Evolutionary conservation across 2,113 vertebrate genomes (phyloP).

Genomic region (Otocyon megalotis): DNA sequence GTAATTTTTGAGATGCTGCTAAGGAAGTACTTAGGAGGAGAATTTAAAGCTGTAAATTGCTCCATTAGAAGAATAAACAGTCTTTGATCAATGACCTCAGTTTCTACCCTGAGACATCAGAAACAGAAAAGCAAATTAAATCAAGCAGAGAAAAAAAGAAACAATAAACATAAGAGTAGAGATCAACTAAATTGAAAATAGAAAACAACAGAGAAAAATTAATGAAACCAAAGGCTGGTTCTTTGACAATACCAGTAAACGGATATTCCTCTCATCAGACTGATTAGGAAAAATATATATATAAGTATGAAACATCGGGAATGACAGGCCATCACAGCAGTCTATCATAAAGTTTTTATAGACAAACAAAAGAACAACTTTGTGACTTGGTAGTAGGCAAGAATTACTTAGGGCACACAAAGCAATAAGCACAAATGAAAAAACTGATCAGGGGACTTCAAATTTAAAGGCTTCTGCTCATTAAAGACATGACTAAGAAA

Average conservation of each 20-base stretch:
- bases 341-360: neutral
- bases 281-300: neutral
- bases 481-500: neutral
- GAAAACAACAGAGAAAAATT: neutral
- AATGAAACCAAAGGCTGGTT: neutral
- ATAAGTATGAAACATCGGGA: neutral
- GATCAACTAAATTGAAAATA: neutral
- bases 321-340: neutral
- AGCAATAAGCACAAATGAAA: neutral
- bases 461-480: neutral
- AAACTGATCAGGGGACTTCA: neutral
- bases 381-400: neutral
- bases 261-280: neutral
- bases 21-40: neutral
- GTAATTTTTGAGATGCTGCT: neutral
- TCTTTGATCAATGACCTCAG: neutral
- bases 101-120: neutral
- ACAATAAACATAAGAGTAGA: neutral
- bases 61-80: neutral
- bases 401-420: slow-evolving; percentile 1
- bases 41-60: neutral
- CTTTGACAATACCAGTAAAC: neutral
- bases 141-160: neutral
- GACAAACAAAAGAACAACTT: neutral
- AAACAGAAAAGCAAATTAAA: neutral